Evolutionary conservation across 2,797 vertebrate species (phyloP).

Genomic region (Pseudochirops cupreus): DNA sequence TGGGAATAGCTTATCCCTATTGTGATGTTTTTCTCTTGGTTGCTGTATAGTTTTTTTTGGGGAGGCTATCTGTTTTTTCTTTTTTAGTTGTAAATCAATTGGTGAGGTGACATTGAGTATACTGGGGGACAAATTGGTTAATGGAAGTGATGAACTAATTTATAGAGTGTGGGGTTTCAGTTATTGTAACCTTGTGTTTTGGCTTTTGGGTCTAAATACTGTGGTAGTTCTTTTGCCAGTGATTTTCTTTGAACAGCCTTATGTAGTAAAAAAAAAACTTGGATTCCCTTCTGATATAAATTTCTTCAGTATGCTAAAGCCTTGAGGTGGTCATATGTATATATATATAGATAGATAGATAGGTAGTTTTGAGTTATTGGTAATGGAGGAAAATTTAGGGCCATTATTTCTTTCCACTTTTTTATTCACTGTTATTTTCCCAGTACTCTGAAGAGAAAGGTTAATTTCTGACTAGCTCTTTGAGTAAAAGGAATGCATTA

Average conservation of each 20-base stretch:
- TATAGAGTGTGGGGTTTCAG: background rate
- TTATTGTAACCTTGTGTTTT: background rate
- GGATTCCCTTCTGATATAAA: background rate
- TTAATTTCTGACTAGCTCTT: background rate
- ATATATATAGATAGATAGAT: background rate
- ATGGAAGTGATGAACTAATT: background rate
- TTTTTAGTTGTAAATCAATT: background rate
- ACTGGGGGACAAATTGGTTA: background rate
- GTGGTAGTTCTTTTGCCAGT: background rate
- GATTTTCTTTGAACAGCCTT: background rate
- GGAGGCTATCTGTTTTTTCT: background rate
- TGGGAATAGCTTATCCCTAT: conserved; percentile 22
- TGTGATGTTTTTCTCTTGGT: background rate
- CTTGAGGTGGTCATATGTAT: conserved; percentile 37
- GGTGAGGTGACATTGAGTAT: background rate
- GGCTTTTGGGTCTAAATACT: background rate
- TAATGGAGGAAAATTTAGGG: background rate
- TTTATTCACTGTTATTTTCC: background rate
- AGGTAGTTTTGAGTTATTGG: background rate
- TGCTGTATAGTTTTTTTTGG: background rate
- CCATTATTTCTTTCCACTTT: background rate
- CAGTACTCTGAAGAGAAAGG: background rate
- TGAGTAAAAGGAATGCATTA: conserved; percentile 22
- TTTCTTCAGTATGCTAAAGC: background rate
- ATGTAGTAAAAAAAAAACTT: background rate